Evolutionary conservation across 2,888 invertebrate species (phyloP).

Genomic region (Synanthedon formicaeformis): DNA sequence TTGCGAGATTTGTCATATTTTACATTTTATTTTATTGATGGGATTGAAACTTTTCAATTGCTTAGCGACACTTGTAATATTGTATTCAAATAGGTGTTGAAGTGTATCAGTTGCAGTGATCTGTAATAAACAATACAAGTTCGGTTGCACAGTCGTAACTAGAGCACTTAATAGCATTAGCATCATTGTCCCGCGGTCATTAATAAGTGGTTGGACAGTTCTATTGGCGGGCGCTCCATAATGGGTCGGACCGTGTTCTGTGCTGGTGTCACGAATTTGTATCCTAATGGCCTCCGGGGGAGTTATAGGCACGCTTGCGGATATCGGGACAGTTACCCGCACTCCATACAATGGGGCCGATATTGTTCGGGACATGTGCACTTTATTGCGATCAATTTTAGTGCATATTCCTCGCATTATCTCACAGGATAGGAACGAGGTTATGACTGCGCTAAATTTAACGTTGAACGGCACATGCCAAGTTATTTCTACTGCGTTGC

Average conservation of each 20-base stretch:
- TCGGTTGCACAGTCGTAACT: constrained; percentile 1
- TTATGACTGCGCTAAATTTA: not conserved
- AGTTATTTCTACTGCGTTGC: no score
- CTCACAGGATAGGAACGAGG: not conserved
- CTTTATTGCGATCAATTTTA: not conserved
- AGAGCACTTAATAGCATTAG: constrained; percentile 52
- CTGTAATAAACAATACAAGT: not conserved
- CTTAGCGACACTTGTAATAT: no score
- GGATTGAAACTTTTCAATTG: no score
- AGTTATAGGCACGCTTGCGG: constrained; percentile 15
- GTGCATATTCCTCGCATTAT: not conserved
- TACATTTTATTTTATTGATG: no score
- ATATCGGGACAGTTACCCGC: constrained; percentile 16
- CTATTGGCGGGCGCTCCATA: constrained; percentile 53
- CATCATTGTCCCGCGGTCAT: constrained; percentile 57
- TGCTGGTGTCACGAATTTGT: constrained; percentile 57
- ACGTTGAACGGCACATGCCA: no score
- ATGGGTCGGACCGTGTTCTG: constrained; percentile 35
- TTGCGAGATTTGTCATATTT: no score
- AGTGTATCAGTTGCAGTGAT: no score
- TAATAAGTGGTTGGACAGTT: constrained; percentile 60
- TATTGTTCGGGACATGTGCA: not conserved
- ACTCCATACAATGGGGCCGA: constrained; percentile 14
- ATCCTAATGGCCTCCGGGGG: constrained; percentile 19
- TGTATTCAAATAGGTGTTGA: no score